Base-by-base conservation (phyloP, 2,113 vertebrate species). In the Labrus mixtus region DNA sequence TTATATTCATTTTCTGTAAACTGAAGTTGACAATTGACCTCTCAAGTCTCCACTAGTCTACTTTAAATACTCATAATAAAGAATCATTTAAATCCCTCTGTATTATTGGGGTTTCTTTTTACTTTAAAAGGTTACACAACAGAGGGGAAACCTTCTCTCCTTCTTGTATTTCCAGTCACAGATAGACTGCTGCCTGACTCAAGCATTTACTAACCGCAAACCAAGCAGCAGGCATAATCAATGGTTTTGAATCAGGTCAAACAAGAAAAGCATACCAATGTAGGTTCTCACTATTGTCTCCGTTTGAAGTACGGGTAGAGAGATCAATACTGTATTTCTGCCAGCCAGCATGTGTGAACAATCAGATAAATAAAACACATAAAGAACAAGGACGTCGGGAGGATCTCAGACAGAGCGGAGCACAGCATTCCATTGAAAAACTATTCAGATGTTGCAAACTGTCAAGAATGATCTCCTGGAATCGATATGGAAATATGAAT, bases 291-390 rank as follows among this genome's bases (percentile, higher is more conserved):
- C 25, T 33, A 43, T 23, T 61, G 79, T 80, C 45, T 74, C 17
- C 33, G 29, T 15, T 57, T 71, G 41, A 56, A 43, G 51, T 60
- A 59, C 33, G 74, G 78, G 77, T 36, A 10, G 19, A 37, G 36
- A 3, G 61, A 73, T 81, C 45, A 13, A 81, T 84, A 39, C 20
- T 22, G 61, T 36, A 73, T 70, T 70, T 68, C 19, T 55, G 45
- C 15, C 23, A 46, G 48, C 20, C 57, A 9, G 60, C 1, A 2
- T 6, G 33, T 69, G 68, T 60, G 63, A 60, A 33, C 29, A 77
- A 78, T 56, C 55, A 48, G 29, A 70, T 55, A 65, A 76, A 76
- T 73, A 73, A 73, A 81, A 59, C 29, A 56, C 50, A 68, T 20
- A 57, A 58, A 1, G 53, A 29, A 72, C 20, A 16, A 73, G 37